phyloP scores from a whole-genome alignment of 2,888 invertebrate species.

The Agrilus cyanescens region DNA sequence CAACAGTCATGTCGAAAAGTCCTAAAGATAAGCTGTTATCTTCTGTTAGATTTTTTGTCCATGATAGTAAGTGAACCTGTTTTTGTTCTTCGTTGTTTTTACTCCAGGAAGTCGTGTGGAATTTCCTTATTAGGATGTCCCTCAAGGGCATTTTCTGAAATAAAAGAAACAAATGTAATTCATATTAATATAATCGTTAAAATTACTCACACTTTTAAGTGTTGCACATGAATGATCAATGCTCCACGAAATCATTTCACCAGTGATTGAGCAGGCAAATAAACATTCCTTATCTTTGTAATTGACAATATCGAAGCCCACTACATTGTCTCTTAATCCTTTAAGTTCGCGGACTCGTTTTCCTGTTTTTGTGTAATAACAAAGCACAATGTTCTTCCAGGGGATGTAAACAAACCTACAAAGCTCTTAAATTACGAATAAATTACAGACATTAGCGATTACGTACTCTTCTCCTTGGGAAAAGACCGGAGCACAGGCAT shows the following conservation, averaged over 20 bases:
- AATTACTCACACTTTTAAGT: constrained; percentile 33
- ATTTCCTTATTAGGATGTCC: not conserved
- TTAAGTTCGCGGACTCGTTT: constrained; percentile 47
- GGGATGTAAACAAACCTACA: constrained; percentile 49
- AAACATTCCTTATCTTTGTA: constrained; percentile 33
- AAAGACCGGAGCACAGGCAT: constrained; percentile 48
- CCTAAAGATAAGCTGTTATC: no score
- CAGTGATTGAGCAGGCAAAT: constrained; percentile 44
- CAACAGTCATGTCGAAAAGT: constrained; percentile 10
- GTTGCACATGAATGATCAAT: constrained; percentile 39
- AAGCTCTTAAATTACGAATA: constrained; percentile 7
- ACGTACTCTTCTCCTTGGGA: constrained; percentile 51
- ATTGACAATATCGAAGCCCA: constrained; percentile 39
- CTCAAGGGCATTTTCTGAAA: constrained; percentile 3
- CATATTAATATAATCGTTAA: not conserved
- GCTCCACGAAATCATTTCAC: constrained; percentile 47
- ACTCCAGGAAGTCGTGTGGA: no score
- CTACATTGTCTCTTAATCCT: constrained; percentile 39
- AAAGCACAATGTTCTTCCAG: constrained; percentile 45
- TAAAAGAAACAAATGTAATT: not conserved
- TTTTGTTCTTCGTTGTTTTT: no score
- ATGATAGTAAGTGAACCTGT: no score
- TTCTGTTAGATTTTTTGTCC: no score
- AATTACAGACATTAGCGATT: not conserved
- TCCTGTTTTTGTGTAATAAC: constrained; percentile 53